Conservation (phyloP, 1,140 invertebrate genomes). For the Hycleus cichorii region DNA sequence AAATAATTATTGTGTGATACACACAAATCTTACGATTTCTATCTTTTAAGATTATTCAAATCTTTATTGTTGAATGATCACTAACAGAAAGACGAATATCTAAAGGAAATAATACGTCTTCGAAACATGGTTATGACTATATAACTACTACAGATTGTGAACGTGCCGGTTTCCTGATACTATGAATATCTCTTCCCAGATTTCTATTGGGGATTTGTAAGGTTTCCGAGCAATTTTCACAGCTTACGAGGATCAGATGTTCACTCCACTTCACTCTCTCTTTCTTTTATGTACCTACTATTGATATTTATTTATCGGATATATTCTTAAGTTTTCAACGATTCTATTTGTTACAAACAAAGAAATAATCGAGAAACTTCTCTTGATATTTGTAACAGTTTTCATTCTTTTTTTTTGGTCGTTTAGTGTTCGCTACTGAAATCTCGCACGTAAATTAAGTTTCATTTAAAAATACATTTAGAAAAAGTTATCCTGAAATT, state of each 20-base stretch:
- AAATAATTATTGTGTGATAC: too few species aligned
- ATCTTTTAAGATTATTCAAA: too few species aligned
- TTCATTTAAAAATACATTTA: conserved; percentile 8
- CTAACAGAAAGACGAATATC: too few species aligned
- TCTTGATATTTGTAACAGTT: too few species aligned
- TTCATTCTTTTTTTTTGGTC: conserved; percentile 1
- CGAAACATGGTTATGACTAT: conserved; percentile 11
- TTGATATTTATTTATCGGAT: conserved; percentile 8
- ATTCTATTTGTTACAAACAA: background rate
- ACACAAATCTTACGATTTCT: too few species aligned
- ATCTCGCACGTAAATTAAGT: conserved; percentile 11
- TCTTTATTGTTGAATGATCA: too few species aligned
- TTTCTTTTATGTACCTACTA: too few species aligned
- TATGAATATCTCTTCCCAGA: conserved; percentile 19
- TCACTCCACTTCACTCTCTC: conserved; percentile 11
- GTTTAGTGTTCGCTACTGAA: conserved; percentile 11
- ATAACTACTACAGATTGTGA: conserved; percentile 17
- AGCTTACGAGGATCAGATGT: conserved; percentile 21
- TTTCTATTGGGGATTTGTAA: conserved; percentile 20
- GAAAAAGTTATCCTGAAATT: conserved; percentile 17
- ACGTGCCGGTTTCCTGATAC: conserved; percentile 14
- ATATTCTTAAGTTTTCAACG: conserved; percentile 6
- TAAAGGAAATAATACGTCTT: too few species aligned
- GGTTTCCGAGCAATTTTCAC: conserved; percentile 23
- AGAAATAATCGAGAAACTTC: too few species aligned